phyloP scores from a whole-genome alignment of 2,113 vertebrate species.

The Jaculus jaculus region DNA sequence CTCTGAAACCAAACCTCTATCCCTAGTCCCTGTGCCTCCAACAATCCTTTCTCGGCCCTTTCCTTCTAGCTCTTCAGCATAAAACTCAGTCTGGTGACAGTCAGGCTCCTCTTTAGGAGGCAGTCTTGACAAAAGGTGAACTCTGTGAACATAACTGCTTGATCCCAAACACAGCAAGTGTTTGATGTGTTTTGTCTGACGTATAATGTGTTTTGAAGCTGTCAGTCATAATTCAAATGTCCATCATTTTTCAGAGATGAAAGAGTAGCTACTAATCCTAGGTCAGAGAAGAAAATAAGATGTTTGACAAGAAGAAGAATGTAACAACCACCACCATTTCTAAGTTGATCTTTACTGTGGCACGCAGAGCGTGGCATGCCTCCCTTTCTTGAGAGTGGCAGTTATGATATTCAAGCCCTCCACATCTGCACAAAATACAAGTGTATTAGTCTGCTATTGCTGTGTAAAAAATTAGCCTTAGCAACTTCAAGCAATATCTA shows the following conservation, averaged over 20 bases:
- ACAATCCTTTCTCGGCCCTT: background rate
- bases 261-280: slow-evolving; percentile 30
- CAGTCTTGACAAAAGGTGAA: background rate
- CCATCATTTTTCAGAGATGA: slow-evolving; percentile 49
- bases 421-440: background rate
- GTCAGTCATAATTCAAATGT: slow-evolving; percentile 48
- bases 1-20: background rate
- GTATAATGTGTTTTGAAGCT: slow-evolving; percentile 2
- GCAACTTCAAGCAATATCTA: background rate
- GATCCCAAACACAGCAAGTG: background rate
- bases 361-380: background rate
- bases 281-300: slow-evolving; percentile 66
- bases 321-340: slow-evolving; percentile 57
- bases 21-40: background rate
- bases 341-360: slow-evolving; percentile 65
- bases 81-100: background rate
- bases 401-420: slow-evolving; percentile 17
- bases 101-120: background rate
- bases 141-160: slow-evolving; percentile 12
- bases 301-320: slow-evolving; percentile 53
- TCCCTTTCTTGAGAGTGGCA: slow-evolving; percentile 32
- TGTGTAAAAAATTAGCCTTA: background rate
- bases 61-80: background rate
- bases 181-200: background rate
- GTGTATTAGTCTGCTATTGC: background rate